Evolutionary conservation across 2,113 vertebrate species (phyloP), one percentile per base, ranked within the genome.

Genomic region (Salminus brasiliensis): DNA sequence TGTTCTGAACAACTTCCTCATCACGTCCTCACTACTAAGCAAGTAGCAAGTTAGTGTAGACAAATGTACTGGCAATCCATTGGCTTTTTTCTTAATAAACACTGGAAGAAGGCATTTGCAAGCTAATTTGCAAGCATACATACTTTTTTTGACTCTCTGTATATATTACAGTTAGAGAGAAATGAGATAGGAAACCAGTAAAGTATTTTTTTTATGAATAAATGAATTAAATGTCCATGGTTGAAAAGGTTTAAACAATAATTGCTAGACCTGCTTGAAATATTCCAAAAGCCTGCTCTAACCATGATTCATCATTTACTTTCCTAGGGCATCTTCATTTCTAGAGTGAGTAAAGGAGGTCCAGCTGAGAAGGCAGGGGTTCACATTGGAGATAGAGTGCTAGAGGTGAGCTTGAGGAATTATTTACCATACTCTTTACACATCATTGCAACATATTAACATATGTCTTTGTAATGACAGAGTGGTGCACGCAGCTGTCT

Each of bases 291-390:
- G 41, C 9, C 30, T 55, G 36, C 7, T 9, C 39, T 13, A 23
- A 68, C 5, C 53, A 39, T 53, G 8, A 45, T 72, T 66, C 72
- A 15, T 83, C 29, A 36, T 7, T 66, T 76, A 66, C 80, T 27
- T 18, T 88, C 77, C 75, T 85, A 94, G 92, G 91, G 89, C 11
- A 88, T 93, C 62, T 75, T 94, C 86, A 92, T 92, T 83, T 90
- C 95, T 15, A 83, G 87, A 49, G 90, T 96, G 34, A 91, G 88
- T 0, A 87, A 88, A 85, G 91, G 92, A 69, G 94, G 92, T 3
- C 86, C 91, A 0, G 87, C 91, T 53, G 90, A 94, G 81, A 91
- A 93, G 85, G 88, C 93, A 43, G 93, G 91, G 0, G 2, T 93
- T 77, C 91, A 92, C 70, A 81, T 91, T 77, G 92, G 89, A 87